Conservation (phyloP, 2,113 vertebrate species). For the Bettongia penicillata region DNA sequence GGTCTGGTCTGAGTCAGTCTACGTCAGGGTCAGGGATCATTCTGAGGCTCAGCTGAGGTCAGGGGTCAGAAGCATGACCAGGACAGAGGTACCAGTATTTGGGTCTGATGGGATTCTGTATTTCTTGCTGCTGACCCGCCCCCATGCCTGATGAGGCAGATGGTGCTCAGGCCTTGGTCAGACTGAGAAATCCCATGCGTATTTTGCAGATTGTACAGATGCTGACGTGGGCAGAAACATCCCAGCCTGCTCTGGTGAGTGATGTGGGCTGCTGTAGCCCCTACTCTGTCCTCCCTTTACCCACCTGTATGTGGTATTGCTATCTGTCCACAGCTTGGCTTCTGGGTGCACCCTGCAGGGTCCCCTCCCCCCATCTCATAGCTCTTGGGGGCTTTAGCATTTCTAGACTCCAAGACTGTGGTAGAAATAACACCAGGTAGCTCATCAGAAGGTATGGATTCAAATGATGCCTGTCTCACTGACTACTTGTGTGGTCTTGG, state of each 20-base stretch:
- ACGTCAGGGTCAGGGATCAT: too few relatives aligned
- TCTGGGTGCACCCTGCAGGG: not conserved
- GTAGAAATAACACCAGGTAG: not conserved
- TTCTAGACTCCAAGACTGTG: not conserved
- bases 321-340: not conserved
- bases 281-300: not conserved
- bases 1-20: not conserved
- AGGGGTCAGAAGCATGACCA: too few relatives aligned
- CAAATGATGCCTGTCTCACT: not conserved
- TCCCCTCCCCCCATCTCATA: not conserved
- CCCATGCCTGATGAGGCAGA: not conserved
- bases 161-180: too few relatives aligned
- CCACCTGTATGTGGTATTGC: not conserved
- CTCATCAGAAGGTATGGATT: not conserved
- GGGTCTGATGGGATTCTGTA: not conserved
- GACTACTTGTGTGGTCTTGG: too few relatives aligned
- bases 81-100: not conserved
- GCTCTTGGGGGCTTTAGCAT: not conserved
- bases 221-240: conserved; percentile 86
- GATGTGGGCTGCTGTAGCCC: not conserved
- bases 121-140: accelerated
- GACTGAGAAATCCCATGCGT: too few relatives aligned
- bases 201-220: conserved; percentile 86
- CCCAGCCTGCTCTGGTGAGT: conserved; percentile 91
- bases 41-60: not conserved